Evolutionary conservation across 2,797 vertebrate species (phyloP).

Genomic region (Spheniscus humboldti): DNA sequence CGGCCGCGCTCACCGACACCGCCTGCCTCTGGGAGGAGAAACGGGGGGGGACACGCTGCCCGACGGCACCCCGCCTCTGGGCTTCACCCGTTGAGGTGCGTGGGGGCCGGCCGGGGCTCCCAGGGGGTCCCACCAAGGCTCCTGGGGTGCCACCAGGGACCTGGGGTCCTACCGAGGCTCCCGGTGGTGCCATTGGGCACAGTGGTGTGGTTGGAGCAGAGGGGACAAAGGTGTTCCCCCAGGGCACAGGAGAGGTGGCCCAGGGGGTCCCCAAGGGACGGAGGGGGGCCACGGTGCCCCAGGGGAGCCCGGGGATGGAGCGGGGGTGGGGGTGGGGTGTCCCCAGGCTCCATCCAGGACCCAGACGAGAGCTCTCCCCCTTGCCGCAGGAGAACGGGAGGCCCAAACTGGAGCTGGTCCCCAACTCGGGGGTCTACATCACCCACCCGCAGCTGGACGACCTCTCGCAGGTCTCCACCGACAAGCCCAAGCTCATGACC

Average conservation of each 20-base stretch:
- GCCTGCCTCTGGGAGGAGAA: not conserved
- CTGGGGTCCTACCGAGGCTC: too few species aligned
- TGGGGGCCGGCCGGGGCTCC: not conserved
- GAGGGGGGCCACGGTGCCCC: not conserved
- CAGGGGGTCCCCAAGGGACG: not conserved
- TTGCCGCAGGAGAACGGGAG: not conserved
- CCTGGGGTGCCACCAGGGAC: too few species aligned
- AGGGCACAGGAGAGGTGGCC: too few species aligned
- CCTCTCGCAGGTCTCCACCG: not conserved
- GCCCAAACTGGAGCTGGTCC: slow-evolving; percentile 17
- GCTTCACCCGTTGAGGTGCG: not conserved
- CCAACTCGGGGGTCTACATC: slow-evolving; percentile 11
- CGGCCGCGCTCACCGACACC: not conserved
- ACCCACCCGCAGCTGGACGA: slow-evolving; percentile 25
- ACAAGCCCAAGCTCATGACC: slow-evolving; percentile 45
- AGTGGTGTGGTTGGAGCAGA: not conserved
- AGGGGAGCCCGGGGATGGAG: not conserved
- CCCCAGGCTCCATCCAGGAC: not conserved
- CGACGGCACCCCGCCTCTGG: not conserved
- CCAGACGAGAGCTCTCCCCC: not conserved
- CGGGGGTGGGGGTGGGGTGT: too few species aligned
- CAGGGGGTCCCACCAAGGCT: not conserved
- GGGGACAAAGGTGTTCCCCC: too few species aligned
- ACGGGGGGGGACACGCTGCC: not conserved
- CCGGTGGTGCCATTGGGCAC: too few species aligned